phyloP scores from a whole-genome alignment of 2,113 vertebrate species.

The Formicarius rufipectus region DNA sequence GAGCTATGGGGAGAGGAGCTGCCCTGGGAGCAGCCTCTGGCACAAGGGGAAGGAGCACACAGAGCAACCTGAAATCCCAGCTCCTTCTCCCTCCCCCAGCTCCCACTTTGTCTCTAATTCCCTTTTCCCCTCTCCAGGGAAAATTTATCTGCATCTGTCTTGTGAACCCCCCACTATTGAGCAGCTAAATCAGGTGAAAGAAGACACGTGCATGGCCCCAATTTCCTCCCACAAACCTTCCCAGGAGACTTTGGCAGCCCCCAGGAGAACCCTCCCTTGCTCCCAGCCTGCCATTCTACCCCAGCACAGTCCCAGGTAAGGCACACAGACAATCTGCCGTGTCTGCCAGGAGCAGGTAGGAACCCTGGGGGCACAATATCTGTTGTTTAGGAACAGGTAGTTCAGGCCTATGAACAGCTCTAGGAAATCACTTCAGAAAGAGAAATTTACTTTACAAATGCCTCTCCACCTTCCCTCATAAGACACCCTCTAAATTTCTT shows the following conservation, averaged over 20 bases:
- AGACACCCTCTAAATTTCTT: not conserved
- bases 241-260: fast-evolving
- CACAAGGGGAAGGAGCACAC: not conserved
- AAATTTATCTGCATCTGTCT: not conserved
- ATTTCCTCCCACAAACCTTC: too few relatives aligned
- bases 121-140: not conserved
- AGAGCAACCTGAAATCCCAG: not conserved
- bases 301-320: fast-evolving
- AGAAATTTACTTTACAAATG: fast-evolving
- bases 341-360: not conserved
- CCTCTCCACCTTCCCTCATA: not conserved
- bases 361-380: not conserved
- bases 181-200: not conserved
- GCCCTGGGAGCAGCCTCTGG: not conserved
- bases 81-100: not conserved
- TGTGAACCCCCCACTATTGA: not conserved
- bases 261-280: not conserved
- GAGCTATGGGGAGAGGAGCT: not conserved
- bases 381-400: not conserved
- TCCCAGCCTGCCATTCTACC: not conserved
- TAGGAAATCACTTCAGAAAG: not conserved
- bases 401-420: not conserved
- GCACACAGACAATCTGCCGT: not conserved
- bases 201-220: fast-evolving
- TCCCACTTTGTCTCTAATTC: not conserved